phyloP scores from a whole-genome alignment of 2,113 vertebrate genomes.

The Gambusia affinis region DNA sequence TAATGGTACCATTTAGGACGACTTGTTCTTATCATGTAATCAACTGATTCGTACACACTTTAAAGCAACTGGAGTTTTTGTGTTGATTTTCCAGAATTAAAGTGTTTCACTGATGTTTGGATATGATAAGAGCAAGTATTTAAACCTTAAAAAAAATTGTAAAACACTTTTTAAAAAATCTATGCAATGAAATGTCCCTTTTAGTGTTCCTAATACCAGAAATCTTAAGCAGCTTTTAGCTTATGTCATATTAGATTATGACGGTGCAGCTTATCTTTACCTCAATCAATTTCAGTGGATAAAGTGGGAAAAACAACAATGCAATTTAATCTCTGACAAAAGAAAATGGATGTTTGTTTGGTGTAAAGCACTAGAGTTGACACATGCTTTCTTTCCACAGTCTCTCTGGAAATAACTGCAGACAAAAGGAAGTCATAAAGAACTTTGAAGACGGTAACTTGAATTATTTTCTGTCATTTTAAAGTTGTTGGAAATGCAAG shows the following conservation, averaged over 20 bases:
- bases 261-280: constrained; percentile 20
- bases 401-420: constrained; percentile 24
- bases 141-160: constrained; percentile 26
- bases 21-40: constrained; percentile 25
- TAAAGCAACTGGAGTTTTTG: neutral
- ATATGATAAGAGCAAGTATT: constrained; percentile 5
- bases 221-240: constrained; percentile 2
- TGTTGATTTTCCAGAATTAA: constrained; percentile 1
- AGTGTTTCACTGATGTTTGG: neutral
- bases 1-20: constrained; percentile 23
- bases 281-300: constrained; percentile 11
- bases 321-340: constrained; percentile 25
- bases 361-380: constrained; percentile 14
- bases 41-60: constrained; percentile 2
- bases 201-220: constrained; percentile 12
- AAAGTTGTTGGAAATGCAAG: constrained; percentile 29
- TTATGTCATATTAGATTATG: neutral
- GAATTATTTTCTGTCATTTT: constrained; percentile 49
- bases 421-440: constrained; percentile 41
- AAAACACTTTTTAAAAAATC: neutral
- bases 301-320: constrained; percentile 28
- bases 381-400: constrained; percentile 32
- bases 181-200: constrained; percentile 9
- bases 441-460: constrained; percentile 40
- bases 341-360: constrained; percentile 43